phyloP scores from a whole-genome alignment of 2,797 vertebrate species.

The Mormyrops boulengeri region DNA sequence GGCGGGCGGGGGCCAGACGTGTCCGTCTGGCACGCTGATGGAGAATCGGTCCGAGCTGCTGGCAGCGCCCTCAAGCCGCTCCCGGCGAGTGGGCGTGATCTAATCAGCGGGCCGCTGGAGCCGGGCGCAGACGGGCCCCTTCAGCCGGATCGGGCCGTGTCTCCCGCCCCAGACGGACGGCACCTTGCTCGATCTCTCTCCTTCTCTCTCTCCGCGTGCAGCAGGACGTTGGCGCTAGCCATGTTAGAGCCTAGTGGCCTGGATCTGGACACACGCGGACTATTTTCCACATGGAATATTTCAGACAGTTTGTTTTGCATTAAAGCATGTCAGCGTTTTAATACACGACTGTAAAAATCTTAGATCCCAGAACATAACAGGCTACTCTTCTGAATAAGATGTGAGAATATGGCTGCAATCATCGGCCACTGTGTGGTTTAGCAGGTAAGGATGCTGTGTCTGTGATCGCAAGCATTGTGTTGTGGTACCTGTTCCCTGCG shows the following conservation, averaged over 20 bases:
- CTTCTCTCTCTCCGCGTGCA: background rate
- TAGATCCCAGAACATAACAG: background rate
- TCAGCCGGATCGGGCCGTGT: background rate
- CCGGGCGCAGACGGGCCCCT: background rate
- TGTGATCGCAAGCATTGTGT: too few species aligned
- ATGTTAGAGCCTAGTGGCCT: background rate
- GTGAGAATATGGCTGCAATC: background rate
- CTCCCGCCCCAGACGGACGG: background rate
- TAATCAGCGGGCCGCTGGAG: background rate
- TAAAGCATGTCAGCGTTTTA: background rate
- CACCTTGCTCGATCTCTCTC: background rate
- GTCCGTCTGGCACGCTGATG: background rate
- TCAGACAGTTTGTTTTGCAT: background rate
- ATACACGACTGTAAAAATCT: background rate
- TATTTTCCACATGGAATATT: background rate
- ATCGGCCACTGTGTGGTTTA: background rate
- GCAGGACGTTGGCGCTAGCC: background rate
- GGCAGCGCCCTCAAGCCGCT: background rate
- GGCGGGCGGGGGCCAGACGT: conserved; percentile 9
- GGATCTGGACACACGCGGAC: background rate
- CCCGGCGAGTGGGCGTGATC: background rate
- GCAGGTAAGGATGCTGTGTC: too few species aligned
- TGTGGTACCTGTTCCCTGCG: too few species aligned
- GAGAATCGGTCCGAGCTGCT: background rate
- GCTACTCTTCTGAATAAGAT: background rate